These are phyloP conservation scores for Platycheirus rosarum DNA, from an alignment of 2,888 invertebrate species.

Conservation along the genomic window DNA sequence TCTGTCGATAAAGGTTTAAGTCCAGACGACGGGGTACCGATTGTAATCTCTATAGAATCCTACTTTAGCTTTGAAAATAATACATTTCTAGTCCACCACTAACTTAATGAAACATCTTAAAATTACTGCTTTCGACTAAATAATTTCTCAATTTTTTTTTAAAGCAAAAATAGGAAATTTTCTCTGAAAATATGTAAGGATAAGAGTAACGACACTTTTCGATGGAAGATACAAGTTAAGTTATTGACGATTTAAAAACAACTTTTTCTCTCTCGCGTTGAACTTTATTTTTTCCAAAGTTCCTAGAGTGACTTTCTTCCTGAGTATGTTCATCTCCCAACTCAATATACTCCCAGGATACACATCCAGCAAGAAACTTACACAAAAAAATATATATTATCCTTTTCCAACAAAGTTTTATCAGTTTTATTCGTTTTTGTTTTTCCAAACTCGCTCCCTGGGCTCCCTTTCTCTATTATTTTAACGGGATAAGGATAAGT, in stretches of 20 bases:
- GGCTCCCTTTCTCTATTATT: slow-evolving; percentile 3
- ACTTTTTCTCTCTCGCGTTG: slow-evolving; percentile 6
- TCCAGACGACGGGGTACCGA: too few relatives aligned
- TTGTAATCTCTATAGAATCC: too few relatives aligned
- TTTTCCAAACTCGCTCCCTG: slow-evolving; percentile 5
- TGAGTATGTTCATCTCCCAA: slow-evolving; percentile 32
- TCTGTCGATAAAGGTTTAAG: too few relatives aligned
- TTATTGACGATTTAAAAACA: slow-evolving; percentile 42
- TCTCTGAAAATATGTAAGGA: not conserved
- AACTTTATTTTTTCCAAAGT: slow-evolving; percentile 19
- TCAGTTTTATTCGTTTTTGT: slow-evolving; percentile 40
- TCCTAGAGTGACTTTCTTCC: slow-evolving; percentile 18
- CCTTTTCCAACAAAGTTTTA: slow-evolving; percentile 60
- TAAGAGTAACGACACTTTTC: slow-evolving; percentile 14
- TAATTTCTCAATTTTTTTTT: too few relatives aligned
- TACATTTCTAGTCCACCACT: too few relatives aligned
- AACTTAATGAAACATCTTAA: too few relatives aligned
- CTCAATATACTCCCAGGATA: slow-evolving; percentile 23
- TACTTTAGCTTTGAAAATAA: too few relatives aligned
- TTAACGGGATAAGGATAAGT: slow-evolving; percentile 61
- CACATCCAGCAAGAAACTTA: slow-evolving; percentile 39
- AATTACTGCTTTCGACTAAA: too few relatives aligned
- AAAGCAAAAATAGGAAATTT: too few relatives aligned
- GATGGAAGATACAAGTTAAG: slow-evolving; percentile 25
- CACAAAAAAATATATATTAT: slow-evolving; percentile 19